Percentiles rank a stretch among this genome's conserved stretches.
Evolutionary conservation across 2,113 vertebrate genomes (phyloP).

Genomic region (Mormyrus lacerda): DNA sequence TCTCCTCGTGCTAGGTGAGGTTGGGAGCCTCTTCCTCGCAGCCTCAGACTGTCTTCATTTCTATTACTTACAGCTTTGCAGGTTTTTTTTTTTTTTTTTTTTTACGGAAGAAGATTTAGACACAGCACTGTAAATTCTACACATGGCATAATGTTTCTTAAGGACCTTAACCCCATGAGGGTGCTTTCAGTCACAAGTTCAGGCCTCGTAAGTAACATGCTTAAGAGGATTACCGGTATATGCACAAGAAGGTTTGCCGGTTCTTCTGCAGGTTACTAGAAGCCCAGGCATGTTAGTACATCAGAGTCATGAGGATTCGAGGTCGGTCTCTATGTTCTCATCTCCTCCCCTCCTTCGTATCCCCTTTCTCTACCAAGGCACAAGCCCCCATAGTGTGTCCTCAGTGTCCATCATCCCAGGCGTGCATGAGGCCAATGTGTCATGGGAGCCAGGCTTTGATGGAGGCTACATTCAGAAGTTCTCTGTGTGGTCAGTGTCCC

Average conservation of each 20-base stretch:
- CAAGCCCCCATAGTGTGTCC: constrained; percentile 79
- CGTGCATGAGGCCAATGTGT: constrained; percentile 74
- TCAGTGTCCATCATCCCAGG: constrained; percentile 67
- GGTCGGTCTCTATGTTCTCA: neutral
- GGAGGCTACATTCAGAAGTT: constrained; percentile 90
- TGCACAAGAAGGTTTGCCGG: neutral
- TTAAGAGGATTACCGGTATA: neutral
- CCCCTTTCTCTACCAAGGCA: constrained; percentile 59
- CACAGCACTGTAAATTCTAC: neutral
- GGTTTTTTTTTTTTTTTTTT: neutral
- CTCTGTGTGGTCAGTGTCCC: constrained; percentile 81
- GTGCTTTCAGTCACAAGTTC: neutral
- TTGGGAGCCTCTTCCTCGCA: neutral
- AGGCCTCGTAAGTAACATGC: neutral
- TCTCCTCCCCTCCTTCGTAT: neutral
- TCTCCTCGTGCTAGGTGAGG: constrained; percentile 79
- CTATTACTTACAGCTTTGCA: neutral
- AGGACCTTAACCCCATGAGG: neutral
- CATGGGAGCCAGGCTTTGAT: constrained; percentile 88
- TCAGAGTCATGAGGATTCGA: neutral
- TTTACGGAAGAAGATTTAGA: neutral
- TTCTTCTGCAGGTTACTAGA: neutral
- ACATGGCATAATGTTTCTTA: neutral
- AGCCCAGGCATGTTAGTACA: neutral
- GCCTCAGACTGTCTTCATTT: neutral